These are phyloP conservation scores for Onychorhynchus coronatus DNA, from an alignment of 2,113 vertebrate species.

Conservation along the genomic window DNA sequence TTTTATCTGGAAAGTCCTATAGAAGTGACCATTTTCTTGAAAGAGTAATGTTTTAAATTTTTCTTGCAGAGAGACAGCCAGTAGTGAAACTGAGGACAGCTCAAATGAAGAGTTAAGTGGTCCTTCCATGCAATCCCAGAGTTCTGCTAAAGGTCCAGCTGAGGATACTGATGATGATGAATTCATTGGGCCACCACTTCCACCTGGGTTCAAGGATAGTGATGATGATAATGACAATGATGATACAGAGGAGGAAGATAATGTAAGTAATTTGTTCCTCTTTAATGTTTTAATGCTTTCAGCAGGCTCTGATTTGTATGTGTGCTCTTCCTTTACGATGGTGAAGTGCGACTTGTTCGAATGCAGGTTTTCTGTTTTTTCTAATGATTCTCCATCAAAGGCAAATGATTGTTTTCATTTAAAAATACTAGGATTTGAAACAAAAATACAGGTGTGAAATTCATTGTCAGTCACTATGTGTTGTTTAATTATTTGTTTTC, in stretches of 20 bases:
- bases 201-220: neutral
- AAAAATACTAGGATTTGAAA: neutral
- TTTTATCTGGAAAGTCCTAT: neutral
- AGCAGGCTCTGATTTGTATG: neutral
- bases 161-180: slow-evolving; percentile 62
- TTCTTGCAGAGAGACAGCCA: slow-evolving; percentile 8
- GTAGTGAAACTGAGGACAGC: slow-evolving; percentile 64
- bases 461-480: accelerated
- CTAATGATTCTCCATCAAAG: neutral
- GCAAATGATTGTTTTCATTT: neutral
- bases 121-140: slow-evolving; percentile 72
- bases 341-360: neutral
- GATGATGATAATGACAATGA: slow-evolving; percentile 52
- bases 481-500: neutral
- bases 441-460: neutral
- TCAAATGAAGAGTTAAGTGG: slow-evolving; percentile 76
- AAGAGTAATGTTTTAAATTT: neutral
- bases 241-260: neutral
- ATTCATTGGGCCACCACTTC: neutral
- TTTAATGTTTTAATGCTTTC: neutral
- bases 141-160: neutral
- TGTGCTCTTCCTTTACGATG: neutral
- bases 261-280: neutral
- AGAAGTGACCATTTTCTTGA: neutral
- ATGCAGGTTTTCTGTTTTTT: neutral